These are phyloP conservation scores for Hyphantria cunea DNA, from an alignment of 1,140 invertebrate species.

Conservation along the genomic window DNA sequence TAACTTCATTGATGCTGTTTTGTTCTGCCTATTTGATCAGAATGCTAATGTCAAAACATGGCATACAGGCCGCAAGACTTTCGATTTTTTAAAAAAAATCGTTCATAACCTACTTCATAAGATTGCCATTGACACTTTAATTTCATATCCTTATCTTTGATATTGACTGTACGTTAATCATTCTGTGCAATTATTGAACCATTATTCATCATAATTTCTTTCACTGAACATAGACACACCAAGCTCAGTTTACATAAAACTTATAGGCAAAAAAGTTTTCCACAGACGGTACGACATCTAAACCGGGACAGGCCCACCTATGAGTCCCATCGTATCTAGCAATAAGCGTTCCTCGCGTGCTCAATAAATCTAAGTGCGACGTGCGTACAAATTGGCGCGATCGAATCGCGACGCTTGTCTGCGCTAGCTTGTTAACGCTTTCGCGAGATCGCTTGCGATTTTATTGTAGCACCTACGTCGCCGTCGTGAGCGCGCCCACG, in stretches of 20 bases:
- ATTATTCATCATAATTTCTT: too few relatives aligned
- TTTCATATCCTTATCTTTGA: too few relatives aligned
- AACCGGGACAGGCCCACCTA: slow-evolving; percentile 25
- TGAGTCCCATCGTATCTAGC: slow-evolving; percentile 24
- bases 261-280: not conserved
- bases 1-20: too few relatives aligned
- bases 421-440: slow-evolving; percentile 58
- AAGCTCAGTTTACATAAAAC: not conserved
- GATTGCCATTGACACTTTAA: too few relatives aligned
- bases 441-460: slow-evolving; percentile 46
- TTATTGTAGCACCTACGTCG: slow-evolving; percentile 42
- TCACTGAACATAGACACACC: not conserved
- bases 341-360: slow-evolving; percentile 50
- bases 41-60: too few relatives aligned
- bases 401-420: slow-evolving; percentile 58
- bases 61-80: too few relatives aligned
- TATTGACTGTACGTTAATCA: too few relatives aligned
- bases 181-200: too few relatives aligned
- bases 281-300: not conserved
- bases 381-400: slow-evolving; percentile 72
- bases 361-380: slow-evolving; percentile 66
- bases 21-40: too few relatives aligned
- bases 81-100: too few relatives aligned
- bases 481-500: slow-evolving; percentile 51
- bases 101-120: too few relatives aligned